phyloP scores from a whole-genome alignment of 37 sponge, comb jelly and placozoan species.

The Spongilla lacustris region DNA sequence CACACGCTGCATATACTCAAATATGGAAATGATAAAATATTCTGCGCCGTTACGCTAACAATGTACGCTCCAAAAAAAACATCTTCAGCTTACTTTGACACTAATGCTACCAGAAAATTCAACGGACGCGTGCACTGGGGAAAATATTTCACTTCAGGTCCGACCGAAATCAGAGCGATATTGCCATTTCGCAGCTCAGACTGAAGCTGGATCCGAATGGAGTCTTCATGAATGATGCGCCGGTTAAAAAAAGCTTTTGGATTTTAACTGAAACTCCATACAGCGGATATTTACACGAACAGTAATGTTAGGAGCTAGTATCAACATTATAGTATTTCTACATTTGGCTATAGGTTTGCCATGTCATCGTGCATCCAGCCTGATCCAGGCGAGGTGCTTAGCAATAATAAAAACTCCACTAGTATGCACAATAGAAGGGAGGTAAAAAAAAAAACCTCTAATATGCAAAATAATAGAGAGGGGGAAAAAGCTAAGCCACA shows the following conservation, averaged over 20 bases:
- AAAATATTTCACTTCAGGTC: conserved; percentile 36
- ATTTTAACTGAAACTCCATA: neutral
- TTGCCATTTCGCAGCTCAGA: conserved; percentile 34
- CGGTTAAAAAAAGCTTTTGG: conserved; percentile 27
- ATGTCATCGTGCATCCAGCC: no score
- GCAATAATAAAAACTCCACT: no score
- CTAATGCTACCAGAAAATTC: conserved; percentile 25
- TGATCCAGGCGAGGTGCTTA: no score
- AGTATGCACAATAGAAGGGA: no score
- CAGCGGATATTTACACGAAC: no score
- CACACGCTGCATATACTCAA: no score
- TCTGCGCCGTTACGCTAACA: conserved; percentile 66
- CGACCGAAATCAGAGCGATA: neutral
- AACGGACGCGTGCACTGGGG: conserved; percentile 52
- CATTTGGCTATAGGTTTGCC: no score
- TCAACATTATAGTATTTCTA: no score
- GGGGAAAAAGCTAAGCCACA: no score
- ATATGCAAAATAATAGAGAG: no score
- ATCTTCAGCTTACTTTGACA: conserved; percentile 36
- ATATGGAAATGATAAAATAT: neutral
- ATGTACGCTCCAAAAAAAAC: conserved; percentile 34
- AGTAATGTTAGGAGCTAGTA: no score
- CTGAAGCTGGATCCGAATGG: conserved; percentile 44
- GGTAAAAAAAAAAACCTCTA: no score
- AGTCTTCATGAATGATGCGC: conserved; percentile 36